Evolutionary conservation across 2,797 vertebrate species (phyloP), one percentile per base, ranked within the genome.

Genomic region (Enteromius trimaculatus): DNA sequence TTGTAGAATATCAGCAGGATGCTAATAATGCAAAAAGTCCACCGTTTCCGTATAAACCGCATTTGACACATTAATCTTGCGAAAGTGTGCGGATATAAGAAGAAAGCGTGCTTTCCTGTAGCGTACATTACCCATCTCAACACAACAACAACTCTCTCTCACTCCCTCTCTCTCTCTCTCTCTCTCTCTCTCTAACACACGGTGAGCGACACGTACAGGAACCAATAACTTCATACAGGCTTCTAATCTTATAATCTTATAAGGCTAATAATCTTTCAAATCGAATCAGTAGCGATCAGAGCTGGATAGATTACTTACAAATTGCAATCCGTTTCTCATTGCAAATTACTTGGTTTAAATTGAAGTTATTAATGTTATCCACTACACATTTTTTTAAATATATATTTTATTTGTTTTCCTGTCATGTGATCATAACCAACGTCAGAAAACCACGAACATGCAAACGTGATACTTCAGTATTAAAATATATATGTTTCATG

Each of bases 1-100:
- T 96, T 96, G 87, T 96, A 96, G 89, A 96, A 95, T 90, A 97
- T 96, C 82, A 97, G 90, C 64, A 97, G 94, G 87, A 96, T 92
- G 92, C 96, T 95, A 92, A 97, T 95, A 3, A 95, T 96, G 91
- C 96, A 97, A 79, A 95, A 92, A 68, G 95, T 96, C 95, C 96
- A 96, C 86, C 94, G 89, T 93, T 96, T 96, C 91, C 95, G 92
- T 86, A 95, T 87, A 66, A 95, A 93, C 88, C 95, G 95, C 95
- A 97, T 96, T 91, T 93, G 95, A 86, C 84, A 75, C 42, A 68
- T 14, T 10, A 34, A 77, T 66, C 82, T 79, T 49, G 74, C 55
- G 79, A 51, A 75, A n/a, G n/a, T 31, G 62, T 55, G 60, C 70
- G 16, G 11, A 60, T 13, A 42, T 42, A 10, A 55, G 0, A 81